A percentile compares a stretch with the other conserved stretches of the same genome.
phyloP scores from a whole-genome alignment of 2,888 invertebrate species.

The Diabrotica balteata region DNA sequence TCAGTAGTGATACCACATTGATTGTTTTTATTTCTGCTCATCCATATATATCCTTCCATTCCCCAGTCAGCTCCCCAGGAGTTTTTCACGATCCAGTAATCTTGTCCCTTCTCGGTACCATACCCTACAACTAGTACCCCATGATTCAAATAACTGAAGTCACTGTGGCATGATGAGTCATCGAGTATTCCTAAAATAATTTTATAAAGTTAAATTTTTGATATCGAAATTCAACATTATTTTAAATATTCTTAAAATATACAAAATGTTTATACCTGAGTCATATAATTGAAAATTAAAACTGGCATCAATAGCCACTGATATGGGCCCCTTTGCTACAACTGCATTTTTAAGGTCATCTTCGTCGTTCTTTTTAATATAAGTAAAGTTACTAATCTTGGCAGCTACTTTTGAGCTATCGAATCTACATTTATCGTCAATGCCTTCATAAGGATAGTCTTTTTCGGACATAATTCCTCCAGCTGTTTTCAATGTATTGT shows the following conservation, averaged over 20 bases:
- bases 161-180: constrained; percentile 75
- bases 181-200: constrained; percentile 48
- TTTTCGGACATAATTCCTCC: constrained; percentile 28
- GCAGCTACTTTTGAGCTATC: constrained; percentile 4
- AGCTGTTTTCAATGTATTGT: constrained; percentile 29
- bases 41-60: constrained; percentile 82
- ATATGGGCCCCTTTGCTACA: constrained; percentile 8
- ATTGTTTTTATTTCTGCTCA: constrained; percentile 74
- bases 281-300: background rate
- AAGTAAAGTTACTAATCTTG: constrained; percentile 1
- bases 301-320: background rate
- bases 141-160: constrained; percentile 71
- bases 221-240: too few relatives aligned
- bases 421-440: constrained; percentile 15
- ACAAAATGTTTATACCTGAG: background rate
- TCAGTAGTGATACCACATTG: constrained; percentile 19
- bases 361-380: constrained; percentile 27
- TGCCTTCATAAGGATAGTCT: background rate
- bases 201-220: too few relatives aligned
- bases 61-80: constrained; percentile 85
- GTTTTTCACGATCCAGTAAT: constrained; percentile 89
- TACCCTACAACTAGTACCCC: constrained; percentile 85
- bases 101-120: constrained; percentile 74
- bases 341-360: constrained; percentile 34
- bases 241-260: too few relatives aligned